Base-by-base conservation (phyloP, 2,888 invertebrate species). In the Nineta flava region DNA sequence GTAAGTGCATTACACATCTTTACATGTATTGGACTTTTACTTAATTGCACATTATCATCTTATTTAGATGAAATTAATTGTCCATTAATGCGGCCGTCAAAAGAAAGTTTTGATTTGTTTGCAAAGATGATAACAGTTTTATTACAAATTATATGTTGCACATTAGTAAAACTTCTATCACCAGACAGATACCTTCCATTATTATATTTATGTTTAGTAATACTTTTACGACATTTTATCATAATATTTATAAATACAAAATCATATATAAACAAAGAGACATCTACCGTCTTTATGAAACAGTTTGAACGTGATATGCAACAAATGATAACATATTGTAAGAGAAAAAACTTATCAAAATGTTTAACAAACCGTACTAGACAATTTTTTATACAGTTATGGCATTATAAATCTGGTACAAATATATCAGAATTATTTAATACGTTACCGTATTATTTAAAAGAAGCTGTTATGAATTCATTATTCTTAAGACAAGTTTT, bases 361-460 rank as follows among this genome's bases (percentile, higher is more conserved):
- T 19, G 21, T n/a, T 26, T 44, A 21, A 3, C 26, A 10, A 13
- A 26, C 2, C 26, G 44, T 9, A 21, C 19, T n/a, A 21, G 17
- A 10, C 40, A 47, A 44, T 56, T 56, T 32, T 26, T 56, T 2
- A 31, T 48, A 12, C 32, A 54, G 12, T 40, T 56, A 4, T 56
- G 56, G 56, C 43, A 45, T 9, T 40, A 46, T 12, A 46, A 52
- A 9, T 17, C 45, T 16, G 55, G 57, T 12, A 46, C 47, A 6
- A 54, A 55, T 40, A 50, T 51, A 44, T 54, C 56, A 2, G 48
- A 13, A 9, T 46, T 59, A 13, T 21, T 60, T 16, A 42, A 54
- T 17, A 53, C 55, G 26, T 57, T 58, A 1, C 60, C 60, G 2
- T 58, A 55, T 45, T 59, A 58, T 51, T 47, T 60, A 17, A 53